Conservation (phyloP, 2,113 vertebrate species). For the Tragelaphus scriptus region DNA sequence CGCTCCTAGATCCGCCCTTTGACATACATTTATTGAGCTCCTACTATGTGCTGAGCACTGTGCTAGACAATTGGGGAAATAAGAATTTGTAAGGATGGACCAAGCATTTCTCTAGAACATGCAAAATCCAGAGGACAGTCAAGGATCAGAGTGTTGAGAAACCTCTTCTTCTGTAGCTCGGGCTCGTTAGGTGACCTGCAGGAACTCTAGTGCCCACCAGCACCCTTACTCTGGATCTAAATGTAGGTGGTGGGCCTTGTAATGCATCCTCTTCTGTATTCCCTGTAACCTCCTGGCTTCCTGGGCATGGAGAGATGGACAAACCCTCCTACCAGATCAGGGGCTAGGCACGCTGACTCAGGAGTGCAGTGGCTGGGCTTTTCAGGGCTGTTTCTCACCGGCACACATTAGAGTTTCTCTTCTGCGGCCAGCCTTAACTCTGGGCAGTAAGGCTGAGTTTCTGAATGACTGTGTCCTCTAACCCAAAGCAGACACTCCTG, state of each 20-base stretch:
- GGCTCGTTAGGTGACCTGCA: not conserved
- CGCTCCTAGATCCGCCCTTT: not conserved
- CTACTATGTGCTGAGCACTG: not conserved
- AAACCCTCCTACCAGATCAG: not conserved
- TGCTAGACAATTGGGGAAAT: not conserved
- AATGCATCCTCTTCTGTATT: not conserved
- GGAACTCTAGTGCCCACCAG: too few species aligned
- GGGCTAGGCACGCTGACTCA: not conserved
- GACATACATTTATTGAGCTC: not conserved
- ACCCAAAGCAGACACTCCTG: not conserved
- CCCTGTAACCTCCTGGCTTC: not conserved
- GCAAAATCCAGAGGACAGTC: not conserved
- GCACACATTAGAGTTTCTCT: not conserved
- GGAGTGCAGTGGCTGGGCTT: not conserved
- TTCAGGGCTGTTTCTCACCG: fast-evolving
- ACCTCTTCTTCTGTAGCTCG: not conserved
- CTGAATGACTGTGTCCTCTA: not conserved
- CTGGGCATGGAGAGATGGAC: not conserved
- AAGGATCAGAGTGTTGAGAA: not conserved
- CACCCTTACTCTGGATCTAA: not conserved
- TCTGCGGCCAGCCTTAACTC: not conserved
- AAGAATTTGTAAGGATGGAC: too few species aligned
- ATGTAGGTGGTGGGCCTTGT: not conserved
- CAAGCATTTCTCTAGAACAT: not conserved
- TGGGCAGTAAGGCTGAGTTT: not conserved